A percentile compares a stretch with the other conserved stretches of the same genome.
These are phyloP conservation scores for Synergus laeviventris DNA, from an alignment of 2,888 invertebrate genomes.

Conservation along the genomic window DNA sequence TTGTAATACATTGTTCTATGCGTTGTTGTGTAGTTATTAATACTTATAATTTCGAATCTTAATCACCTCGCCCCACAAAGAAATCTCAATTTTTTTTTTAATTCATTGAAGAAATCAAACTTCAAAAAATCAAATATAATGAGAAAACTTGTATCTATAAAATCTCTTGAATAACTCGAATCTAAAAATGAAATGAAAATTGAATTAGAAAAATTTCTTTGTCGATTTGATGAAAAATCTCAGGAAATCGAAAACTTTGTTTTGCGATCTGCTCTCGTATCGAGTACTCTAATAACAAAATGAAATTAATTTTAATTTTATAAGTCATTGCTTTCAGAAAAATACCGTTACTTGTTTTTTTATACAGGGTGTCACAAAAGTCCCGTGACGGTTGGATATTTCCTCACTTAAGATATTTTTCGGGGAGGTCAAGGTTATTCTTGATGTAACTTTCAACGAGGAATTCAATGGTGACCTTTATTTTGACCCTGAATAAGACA, in stretches of 20 bases:
- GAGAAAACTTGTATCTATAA: background rate
- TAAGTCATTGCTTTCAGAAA: too few species aligned
- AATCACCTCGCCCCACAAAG: background rate
- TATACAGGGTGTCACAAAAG: too few species aligned
- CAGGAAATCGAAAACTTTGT: background rate
- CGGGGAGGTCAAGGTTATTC: too few species aligned
- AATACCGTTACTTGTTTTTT: background rate
- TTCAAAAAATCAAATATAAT: background rate
- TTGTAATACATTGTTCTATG: conserved; percentile 65
- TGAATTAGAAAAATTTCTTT: background rate
- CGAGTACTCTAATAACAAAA: background rate
- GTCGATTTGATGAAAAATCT: background rate
- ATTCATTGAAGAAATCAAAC: background rate
- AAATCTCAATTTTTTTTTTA: background rate
- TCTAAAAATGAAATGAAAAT: background rate
- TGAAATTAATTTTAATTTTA: too few species aligned
- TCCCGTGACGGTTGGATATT: too few species aligned
- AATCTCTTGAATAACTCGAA: background rate
- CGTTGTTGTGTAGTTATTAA: conserved; percentile 68
- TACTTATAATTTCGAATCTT: conserved; percentile 22
- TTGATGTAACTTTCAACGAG: too few species aligned
- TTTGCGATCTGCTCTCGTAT: background rate
- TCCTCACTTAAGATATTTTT: too few species aligned
- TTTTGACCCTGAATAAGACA: too few species aligned
- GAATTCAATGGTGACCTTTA: too few species aligned